A percentile compares a stretch with the other conserved stretches of the same genome.
These are phyloP conservation scores for Nomia melanderi DNA, from an alignment of 1,140 invertebrate genomes.

Conservation along the genomic window DNA sequence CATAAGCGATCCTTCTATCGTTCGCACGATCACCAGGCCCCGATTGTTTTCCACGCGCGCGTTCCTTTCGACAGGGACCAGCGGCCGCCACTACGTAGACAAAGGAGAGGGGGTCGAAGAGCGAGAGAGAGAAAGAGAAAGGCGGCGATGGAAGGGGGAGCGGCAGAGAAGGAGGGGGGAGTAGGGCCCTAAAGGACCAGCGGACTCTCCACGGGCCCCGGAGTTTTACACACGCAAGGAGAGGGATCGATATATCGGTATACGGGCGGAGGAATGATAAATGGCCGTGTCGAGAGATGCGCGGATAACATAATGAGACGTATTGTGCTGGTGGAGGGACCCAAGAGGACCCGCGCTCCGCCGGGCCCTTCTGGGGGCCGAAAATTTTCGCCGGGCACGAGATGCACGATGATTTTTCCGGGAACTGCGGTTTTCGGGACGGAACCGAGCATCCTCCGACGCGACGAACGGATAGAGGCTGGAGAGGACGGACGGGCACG, in stretches of 20 bases:
- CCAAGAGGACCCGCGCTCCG: slow-evolving; percentile 57
- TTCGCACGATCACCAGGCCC: slow-evolving; percentile 52
- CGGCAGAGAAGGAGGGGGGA: not conserved
- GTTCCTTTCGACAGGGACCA: slow-evolving; percentile 24
- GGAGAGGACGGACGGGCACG: no score
- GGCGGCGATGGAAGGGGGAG: no score
- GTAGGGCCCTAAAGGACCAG: slow-evolving; percentile 21
- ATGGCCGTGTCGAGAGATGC: slow-evolving; percentile 71
- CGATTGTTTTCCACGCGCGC: slow-evolving; percentile 56
- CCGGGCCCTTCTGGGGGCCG: slow-evolving; percentile 15
- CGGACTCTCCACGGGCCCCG: not conserved
- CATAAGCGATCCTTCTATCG: slow-evolving; percentile 49
- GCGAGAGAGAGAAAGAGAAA: no score
- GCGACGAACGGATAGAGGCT: not conserved
- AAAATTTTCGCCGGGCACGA: slow-evolving; percentile 51
- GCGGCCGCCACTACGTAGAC: slow-evolving; percentile 50
- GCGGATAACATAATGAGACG: slow-evolving; percentile 75
- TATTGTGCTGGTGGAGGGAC: slow-evolving; percentile 68
- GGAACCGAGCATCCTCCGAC: not conserved
- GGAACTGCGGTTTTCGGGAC: slow-evolving; percentile 30
- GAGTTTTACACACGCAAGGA: slow-evolving; percentile 59
- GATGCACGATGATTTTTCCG: slow-evolving; percentile 33
- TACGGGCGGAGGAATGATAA: slow-evolving; percentile 70
- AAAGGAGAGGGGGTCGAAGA: no score
- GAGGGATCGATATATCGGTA: slow-evolving; percentile 64